Percentiles rank a stretch among this genome's conserved stretches.
Conservation (phyloP, 2,888 invertebrate genomes). For the Amphimallon solstitiale region DNA sequence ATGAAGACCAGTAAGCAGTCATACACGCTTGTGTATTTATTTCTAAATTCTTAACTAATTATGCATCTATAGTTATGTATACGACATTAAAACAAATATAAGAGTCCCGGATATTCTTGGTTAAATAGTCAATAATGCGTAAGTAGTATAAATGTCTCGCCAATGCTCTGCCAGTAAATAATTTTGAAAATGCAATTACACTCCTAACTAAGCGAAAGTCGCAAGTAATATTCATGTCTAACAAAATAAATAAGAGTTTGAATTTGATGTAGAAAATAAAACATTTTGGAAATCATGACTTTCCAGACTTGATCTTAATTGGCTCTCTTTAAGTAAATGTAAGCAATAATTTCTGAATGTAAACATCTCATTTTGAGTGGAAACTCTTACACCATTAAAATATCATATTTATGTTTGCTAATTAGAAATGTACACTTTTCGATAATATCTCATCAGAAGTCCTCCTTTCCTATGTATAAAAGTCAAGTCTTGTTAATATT, state of each 20-base stretch:
- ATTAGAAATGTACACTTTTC: slow-evolving; percentile 29
- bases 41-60: no score
- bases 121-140: no score
- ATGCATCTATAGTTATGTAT: no score
- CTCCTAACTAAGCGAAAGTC: slow-evolving; percentile 8
- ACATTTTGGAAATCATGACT: slow-evolving; percentile 4
- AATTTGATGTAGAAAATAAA: slow-evolving; percentile 20
- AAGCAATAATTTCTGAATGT: slow-evolving; percentile 29
- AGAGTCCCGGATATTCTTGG: no score
- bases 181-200: slow-evolving; percentile 19
- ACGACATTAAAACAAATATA: no score
- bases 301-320: slow-evolving; percentile 28
- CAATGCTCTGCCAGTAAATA: not conserved
- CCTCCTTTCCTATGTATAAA: no score
- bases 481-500: no score
- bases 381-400: slow-evolving; percentile 4
- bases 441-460: not conserved
- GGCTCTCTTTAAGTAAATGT: slow-evolving; percentile 33
- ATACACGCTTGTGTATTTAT: no score
- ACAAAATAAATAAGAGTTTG: slow-evolving; percentile 18
- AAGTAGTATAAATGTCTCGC: no score
- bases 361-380: slow-evolving; percentile 26
- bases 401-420: slow-evolving; percentile 22
- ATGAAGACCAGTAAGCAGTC: no score
- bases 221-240: slow-evolving; percentile 13